Conservation (phyloP, 2,797 vertebrate species). For the Vipera ursinii region DNA sequence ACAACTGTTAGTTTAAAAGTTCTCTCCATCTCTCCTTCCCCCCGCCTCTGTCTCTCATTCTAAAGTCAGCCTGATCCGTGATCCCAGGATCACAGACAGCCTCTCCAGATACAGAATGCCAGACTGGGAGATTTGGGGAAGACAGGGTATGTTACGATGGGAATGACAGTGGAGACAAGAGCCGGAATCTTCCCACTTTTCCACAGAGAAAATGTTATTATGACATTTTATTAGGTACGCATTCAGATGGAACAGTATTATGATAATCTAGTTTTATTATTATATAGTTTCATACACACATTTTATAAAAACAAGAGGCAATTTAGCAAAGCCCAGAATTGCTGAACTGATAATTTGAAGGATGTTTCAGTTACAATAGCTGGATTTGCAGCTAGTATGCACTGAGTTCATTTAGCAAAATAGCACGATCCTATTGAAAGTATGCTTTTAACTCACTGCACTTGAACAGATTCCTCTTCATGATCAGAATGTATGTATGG, state of each 20-base stretch:
- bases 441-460: neutral
- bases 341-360: slow-evolving; percentile 10
- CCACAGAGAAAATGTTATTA: slow-evolving; percentile 13
- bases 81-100: slow-evolving; percentile 3
- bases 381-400: neutral
- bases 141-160: neutral
- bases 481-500: neutral
- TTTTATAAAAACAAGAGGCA: slow-evolving; percentile 14
- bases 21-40: neutral
- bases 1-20: neutral
- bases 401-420: neutral
- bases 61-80: slow-evolving; percentile 11
- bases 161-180: neutral
- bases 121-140: neutral
- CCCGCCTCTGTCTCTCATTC: slow-evolving; percentile 44
- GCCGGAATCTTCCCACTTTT: slow-evolving; percentile 1
- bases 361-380: neutral
- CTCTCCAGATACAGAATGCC: neutral
- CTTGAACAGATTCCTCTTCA: neutral
- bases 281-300: slow-evolving; percentile 14
- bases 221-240: slow-evolving; percentile 6
- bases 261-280: slow-evolving; percentile 22
- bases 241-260: slow-evolving; percentile 22
- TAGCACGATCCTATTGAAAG: neutral
- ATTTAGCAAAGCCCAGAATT: slow-evolving; percentile 9